phyloP scores from a whole-genome alignment of 2,888 invertebrate genomes.

The Blastobasis adustella region DNA sequence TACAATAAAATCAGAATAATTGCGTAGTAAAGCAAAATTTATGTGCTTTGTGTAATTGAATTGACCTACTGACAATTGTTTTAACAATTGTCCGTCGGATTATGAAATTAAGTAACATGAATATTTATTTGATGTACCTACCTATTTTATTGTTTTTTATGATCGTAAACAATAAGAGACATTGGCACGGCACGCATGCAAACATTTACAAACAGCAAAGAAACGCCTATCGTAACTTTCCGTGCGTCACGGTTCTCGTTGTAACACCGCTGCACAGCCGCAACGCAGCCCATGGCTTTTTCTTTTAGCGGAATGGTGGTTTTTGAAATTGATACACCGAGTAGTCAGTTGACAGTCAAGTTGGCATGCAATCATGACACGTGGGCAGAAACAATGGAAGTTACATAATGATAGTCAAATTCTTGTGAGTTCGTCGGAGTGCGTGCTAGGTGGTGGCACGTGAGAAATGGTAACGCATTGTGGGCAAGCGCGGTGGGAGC shows the following conservation, averaged over 20 bases:
- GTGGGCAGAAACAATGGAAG: conserved; percentile 39
- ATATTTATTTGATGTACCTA: too few species aligned
- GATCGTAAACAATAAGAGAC: too few species aligned
- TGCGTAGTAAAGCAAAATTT: too few species aligned
- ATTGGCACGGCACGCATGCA: too few species aligned
- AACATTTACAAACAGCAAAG: too few species aligned
- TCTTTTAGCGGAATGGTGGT: background rate
- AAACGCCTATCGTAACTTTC: background rate
- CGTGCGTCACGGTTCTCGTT: background rate
- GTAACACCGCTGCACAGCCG: background rate
- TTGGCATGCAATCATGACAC: conserved; percentile 26
- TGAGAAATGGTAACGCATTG: conserved; percentile 52
- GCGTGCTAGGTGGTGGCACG: conserved; percentile 20
- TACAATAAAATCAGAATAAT: too few species aligned
- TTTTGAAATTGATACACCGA: conserved; percentile 16
- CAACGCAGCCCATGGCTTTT: background rate
- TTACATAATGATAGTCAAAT: conserved; percentile 38
- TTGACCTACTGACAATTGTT: too few species aligned
- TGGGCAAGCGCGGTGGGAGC: conserved; percentile 30
- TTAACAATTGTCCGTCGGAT: too few species aligned
- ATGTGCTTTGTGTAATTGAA: too few species aligned
- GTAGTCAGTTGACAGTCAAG: conserved; percentile 7
- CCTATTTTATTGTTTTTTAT: too few species aligned
- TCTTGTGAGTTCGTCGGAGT: conserved; percentile 18
- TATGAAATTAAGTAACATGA: too few species aligned